phyloP scores from a whole-genome alignment of 2,113 vertebrate species.

The Varanus salvator region DNA sequence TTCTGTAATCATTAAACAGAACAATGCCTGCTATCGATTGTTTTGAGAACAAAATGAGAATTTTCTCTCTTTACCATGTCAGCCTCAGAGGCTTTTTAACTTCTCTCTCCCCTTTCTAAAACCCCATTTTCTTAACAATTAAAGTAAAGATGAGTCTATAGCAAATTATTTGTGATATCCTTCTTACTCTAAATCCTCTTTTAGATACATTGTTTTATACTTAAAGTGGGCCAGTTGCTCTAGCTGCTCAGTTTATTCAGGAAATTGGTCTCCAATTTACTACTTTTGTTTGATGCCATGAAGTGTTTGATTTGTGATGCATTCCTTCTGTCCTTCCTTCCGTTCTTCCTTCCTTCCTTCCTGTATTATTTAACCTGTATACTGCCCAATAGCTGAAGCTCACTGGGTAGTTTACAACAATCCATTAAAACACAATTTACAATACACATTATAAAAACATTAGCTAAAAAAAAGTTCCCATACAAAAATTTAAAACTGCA shows the following conservation, averaged over 20 bases:
- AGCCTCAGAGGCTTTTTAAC: background rate
- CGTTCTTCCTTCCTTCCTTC: no score
- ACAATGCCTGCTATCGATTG: constrained; percentile 12
- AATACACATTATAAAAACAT: no score
- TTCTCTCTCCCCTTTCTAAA: background rate
- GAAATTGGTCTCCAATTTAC: background rate
- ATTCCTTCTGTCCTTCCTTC: no score
- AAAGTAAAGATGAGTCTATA: background rate
- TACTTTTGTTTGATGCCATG: background rate
- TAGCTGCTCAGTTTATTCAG: background rate
- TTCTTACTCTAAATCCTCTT: background rate
- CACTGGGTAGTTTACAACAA: no score
- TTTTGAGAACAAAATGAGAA: constrained; percentile 2
- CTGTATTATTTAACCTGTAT: no score
- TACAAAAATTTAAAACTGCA: no score
- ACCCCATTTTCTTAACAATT: background rate
- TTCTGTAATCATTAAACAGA: background rate
- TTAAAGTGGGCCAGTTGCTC: background rate
- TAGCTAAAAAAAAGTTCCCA: no score
- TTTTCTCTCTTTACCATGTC: background rate
- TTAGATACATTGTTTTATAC: background rate
- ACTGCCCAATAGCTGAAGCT: no score
- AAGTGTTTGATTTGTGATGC: background rate
- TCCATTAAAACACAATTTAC: no score
- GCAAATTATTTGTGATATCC: background rate